phyloP scores from a whole-genome alignment of 2,113 vertebrate species.

The Cyprinodon tularosa region DNA sequence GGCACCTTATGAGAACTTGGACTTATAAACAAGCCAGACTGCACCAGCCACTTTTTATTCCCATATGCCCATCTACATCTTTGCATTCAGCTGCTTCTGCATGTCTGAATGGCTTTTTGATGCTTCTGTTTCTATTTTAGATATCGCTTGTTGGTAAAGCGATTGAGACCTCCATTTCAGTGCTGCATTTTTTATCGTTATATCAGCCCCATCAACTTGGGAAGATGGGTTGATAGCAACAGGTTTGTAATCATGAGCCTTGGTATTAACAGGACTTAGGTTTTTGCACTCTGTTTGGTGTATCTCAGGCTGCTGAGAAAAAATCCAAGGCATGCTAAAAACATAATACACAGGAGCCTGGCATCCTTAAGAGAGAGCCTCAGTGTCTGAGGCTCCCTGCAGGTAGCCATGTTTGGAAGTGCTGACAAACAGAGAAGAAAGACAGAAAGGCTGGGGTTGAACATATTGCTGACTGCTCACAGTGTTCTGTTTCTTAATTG shows the following conservation, averaged over 20 bases:
- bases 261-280: constrained; percentile 69
- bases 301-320: constrained; percentile 78
- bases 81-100: no score
- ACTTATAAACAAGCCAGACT: no score
- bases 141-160: no score
- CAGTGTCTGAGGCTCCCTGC: constrained; percentile 72
- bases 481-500: constrained; percentile 48
- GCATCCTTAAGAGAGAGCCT: constrained; percentile 73
- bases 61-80: no score
- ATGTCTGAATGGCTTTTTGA: no score
- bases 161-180: no score
- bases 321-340: constrained; percentile 80
- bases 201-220: not conserved
- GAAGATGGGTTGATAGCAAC: constrained; percentile 66
- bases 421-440: constrained; percentile 79
- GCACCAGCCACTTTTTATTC: no score
- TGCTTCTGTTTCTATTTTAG: no score
- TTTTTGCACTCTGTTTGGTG: constrained; percentile 75
- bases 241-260: constrained; percentile 64
- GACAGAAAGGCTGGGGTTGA: constrained; percentile 57
- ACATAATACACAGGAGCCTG: constrained; percentile 80
- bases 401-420: constrained; percentile 84
- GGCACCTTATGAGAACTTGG: no score
- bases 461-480: constrained; percentile 36
- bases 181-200: not conserved